A percentile compares a stretch with the other conserved stretches of the same genome.
Evolutionary conservation across 2,797 vertebrate genomes (phyloP).

Genomic region (Crenuchus spilurus): DNA sequence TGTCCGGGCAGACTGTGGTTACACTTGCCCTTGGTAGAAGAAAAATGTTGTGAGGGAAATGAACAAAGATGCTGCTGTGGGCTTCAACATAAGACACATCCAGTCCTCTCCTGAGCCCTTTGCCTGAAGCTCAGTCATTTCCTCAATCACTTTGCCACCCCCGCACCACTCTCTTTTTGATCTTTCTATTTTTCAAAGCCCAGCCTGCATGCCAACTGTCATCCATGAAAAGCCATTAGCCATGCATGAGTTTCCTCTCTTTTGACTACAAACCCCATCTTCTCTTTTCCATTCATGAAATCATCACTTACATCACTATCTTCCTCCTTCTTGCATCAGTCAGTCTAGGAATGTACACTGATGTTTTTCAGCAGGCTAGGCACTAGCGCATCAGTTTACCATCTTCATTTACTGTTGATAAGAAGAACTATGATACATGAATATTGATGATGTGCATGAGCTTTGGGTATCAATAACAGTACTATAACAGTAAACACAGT

Average conservation of each 20-base stretch:
- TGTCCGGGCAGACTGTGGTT: neutral
- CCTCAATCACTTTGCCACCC: constrained; percentile 1
- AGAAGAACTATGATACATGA: too few species aligned
- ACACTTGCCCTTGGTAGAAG: neutral
- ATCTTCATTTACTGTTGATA: too few species aligned
- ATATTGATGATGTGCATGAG: too few species aligned
- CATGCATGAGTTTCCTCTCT: constrained; percentile 19
- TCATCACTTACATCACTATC: constrained; percentile 3
- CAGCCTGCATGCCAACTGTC: neutral
- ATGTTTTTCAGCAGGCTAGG: too few species aligned
- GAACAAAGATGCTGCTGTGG: constrained; percentile 6
- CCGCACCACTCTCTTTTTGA: constrained; percentile 1
- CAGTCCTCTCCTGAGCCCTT: neutral
- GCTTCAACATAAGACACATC: neutral
- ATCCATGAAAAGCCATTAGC: constrained; percentile 7
- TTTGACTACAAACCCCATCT: neutral
- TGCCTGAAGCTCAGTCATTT: constrained; percentile 10
- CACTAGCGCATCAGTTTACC: too few species aligned
- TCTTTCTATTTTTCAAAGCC: constrained; percentile 12
- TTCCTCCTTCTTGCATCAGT: neutral
- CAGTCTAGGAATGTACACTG: too few species aligned
- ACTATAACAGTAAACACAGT: too few species aligned
- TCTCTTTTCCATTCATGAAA: constrained; percentile 7
- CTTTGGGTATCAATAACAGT: too few species aligned
- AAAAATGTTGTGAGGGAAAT: neutral